phyloP scores from a whole-genome alignment of 2,797 vertebrate species.

The Kryptolebias ocellatus region DNA sequence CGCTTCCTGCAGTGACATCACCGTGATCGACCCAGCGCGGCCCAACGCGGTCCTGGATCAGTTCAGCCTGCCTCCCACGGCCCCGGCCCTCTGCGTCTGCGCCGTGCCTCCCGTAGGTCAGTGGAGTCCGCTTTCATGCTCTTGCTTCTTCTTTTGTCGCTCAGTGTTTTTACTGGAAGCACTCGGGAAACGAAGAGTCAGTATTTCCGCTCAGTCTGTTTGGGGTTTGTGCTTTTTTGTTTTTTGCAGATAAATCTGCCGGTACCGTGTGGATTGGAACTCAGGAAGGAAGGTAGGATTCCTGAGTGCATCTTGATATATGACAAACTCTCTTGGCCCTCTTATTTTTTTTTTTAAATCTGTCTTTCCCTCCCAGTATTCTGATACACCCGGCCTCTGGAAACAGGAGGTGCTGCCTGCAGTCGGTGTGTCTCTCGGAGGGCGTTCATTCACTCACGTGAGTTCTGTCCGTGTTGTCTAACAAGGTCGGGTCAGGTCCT shows the following conservation, averaged over 20 bases:
- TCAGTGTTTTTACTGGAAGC: constrained; percentile 14
- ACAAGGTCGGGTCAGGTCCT: too few relatives aligned
- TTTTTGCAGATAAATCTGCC: constrained; percentile 70
- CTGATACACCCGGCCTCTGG: constrained; percentile 79
- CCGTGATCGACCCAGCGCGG: constrained; percentile 85
- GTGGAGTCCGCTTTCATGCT: constrained; percentile 23
- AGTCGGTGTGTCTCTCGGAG: constrained; percentile 82
- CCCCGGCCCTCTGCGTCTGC: constrained; percentile 83
- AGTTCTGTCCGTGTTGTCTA: constrained; percentile 49
- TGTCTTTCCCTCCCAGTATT: constrained; percentile 70
- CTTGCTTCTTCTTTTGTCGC: constrained; percentile 13
- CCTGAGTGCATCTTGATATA: constrained; percentile 11
- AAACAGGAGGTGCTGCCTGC: constrained; percentile 77
- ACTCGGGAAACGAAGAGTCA: constrained; percentile 7
- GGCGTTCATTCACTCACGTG: constrained; percentile 85
- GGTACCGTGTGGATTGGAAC: constrained; percentile 90
- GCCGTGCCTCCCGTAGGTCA: constrained; percentile 82
- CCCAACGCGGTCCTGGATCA: constrained; percentile 88
- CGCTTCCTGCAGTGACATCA: constrained; percentile 85
- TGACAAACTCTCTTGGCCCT: not conserved
- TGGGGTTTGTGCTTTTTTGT: not conserved
- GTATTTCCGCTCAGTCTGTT: constrained; percentile 20
- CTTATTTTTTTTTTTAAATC: not conserved
- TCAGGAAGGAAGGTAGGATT: constrained; percentile 86
- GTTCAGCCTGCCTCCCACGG: constrained; percentile 84